These are phyloP conservation scores for Callorhinus ursinus DNA, from an alignment of 2,113 vertebrate species.

Conservation along the genomic window DNA sequence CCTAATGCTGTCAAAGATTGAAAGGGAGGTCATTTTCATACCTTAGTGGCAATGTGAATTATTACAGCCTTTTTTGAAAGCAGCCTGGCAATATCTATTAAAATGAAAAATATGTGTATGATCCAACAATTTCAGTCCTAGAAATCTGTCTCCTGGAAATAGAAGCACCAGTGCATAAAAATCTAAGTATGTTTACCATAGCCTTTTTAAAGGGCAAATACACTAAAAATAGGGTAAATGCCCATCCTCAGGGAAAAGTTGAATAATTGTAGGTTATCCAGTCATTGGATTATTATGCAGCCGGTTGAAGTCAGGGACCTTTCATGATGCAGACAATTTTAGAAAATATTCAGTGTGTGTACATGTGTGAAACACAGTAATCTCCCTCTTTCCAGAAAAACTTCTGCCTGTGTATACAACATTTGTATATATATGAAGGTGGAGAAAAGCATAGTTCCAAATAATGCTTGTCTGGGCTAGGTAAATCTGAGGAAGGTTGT, in stretches of 20 bases:
- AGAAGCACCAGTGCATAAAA: neutral
- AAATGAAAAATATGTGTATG: conserved; percentile 39
- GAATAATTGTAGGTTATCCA: neutral
- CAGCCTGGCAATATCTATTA: conserved; percentile 27
- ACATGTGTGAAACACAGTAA: neutral
- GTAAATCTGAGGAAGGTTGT: neutral
- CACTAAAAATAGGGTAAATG: neutral
- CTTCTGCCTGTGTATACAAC: neutral
- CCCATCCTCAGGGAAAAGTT: neutral
- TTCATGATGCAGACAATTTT: conserved; percentile 1
- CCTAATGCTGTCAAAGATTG: neutral
- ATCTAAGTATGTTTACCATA: neutral
- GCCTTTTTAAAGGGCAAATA: neutral
- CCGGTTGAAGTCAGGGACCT: conserved; percentile 5
- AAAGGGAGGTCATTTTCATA: conserved; percentile 22
- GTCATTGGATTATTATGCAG: neutral
- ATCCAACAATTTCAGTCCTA: neutral
- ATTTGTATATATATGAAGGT: neutral
- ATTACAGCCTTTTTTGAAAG: conserved; percentile 17
- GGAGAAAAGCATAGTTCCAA: neutral
- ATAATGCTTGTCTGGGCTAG: neutral
- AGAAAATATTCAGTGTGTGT: neutral
- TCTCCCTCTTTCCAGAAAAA: neutral
- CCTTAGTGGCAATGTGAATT: conserved; percentile 22
- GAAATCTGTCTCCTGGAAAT: neutral